Evolutionary conservation across 2,888 invertebrate genomes (phyloP).

Genomic region (Nomada fabriciana): DNA sequence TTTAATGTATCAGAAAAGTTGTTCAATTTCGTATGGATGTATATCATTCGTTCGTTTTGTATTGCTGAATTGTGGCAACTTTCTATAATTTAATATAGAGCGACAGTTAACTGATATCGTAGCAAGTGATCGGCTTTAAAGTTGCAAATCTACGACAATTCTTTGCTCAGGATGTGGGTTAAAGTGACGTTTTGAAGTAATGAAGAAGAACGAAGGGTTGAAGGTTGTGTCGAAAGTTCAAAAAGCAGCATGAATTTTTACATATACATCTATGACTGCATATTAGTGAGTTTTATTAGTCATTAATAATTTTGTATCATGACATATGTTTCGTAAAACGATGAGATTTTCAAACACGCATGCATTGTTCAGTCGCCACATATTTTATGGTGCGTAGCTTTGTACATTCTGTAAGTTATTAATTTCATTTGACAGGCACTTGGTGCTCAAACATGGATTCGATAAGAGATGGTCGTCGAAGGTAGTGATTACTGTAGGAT

Average conservation of each 20-base stretch:
- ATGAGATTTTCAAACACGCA: constrained; percentile 1
- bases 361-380: background rate
- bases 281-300: background rate
- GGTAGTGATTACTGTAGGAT: background rate
- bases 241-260: background rate
- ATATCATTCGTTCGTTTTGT: background rate
- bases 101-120: too few relatives aligned
- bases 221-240: too few relatives aligned
- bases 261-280: background rate
- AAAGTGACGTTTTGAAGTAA: background rate
- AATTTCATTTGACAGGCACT: constrained; percentile 32
- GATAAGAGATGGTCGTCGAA: constrained; percentile 18
- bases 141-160: background rate
- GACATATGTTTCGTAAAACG: background rate
- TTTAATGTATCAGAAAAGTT: background rate
- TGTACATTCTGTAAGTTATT: constrained; percentile 33
- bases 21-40: background rate
- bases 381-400: background rate
- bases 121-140: too few relatives aligned
- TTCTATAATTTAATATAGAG: background rate
- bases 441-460: background rate
- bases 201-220: background rate
- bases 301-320: background rate
- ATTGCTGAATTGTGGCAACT: background rate
- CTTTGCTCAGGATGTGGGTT: background rate